Evolutionary conservation across 2,113 vertebrate genomes (phyloP), one percentile per base, ranked within the genome.

Genomic region (Naja naja): DNA sequence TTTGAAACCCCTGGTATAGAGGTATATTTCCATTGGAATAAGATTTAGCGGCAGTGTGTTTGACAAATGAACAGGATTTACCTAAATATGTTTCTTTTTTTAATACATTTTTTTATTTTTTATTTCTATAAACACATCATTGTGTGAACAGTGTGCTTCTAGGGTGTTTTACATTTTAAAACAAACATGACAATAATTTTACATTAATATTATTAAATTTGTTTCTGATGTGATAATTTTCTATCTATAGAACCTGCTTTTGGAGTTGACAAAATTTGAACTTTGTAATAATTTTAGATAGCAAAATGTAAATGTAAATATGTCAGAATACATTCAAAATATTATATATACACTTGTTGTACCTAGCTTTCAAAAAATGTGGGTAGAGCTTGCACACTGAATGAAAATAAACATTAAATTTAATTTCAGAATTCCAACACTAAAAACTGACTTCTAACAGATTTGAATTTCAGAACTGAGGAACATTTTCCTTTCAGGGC

Each of bases 1-100:
- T 52, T 52, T 52, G 49, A 10, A 9, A 52, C 49, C 9, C 49
- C 49, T 52, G 9, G 8, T 23, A 49, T 34, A 85, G 87, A 56
- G 86, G 64, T 87, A 87, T 43, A 1, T 54, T 60, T 87, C 93
- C 89, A 90, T 5, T 5, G 91, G 93, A 91, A 90, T 60, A 45
- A 58, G 92, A 92, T 94, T 74, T 0, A 69, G 49, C 20, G 91
- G 90, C 52, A 39, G 43, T 60, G 27, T 43, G 16, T 58, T 58
- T 47, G 12, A 47, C 89, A 89, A 25, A 43, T 43, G 49, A 52
- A 58, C 27, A 43, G 10, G 34, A 0, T 56, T 6, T 87, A 87
- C 25, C 47, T 87, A 88, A n/a, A n/a, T n/a, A n/a, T 54, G 18
- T 20, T 9, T 18, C 30, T 54, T 45, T 45, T 43, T 43, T 47